These are phyloP conservation scores for Phycodurus eques DNA, from an alignment of 2,113 vertebrate species.

Conservation along the genomic window DNA sequence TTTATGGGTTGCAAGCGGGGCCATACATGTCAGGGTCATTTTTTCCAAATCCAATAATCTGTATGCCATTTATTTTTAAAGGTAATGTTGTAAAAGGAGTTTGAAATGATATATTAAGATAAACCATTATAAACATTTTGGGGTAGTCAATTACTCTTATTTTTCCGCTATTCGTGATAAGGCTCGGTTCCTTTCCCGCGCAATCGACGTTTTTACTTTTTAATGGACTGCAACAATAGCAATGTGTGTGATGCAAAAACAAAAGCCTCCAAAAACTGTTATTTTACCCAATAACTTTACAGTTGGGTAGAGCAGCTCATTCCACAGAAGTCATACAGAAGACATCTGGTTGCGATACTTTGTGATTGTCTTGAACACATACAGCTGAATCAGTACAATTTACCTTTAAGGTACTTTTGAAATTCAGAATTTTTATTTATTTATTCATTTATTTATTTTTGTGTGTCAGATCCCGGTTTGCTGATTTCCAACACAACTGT, in stretches of 20 bases:
- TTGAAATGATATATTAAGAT: too few relatives aligned
- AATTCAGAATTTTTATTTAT: slow-evolving; percentile 17
- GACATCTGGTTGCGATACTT: neutral
- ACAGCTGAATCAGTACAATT: slow-evolving; percentile 4
- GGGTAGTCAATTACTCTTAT: too few relatives aligned
- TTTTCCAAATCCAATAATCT: too few relatives aligned
- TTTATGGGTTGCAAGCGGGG: too few relatives aligned
- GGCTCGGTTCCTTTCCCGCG: too few relatives aligned
- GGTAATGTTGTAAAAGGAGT: too few relatives aligned
- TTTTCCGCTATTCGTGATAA: too few relatives aligned
- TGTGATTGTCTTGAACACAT: slow-evolving; percentile 1
- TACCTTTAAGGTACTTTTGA: slow-evolving; percentile 19
- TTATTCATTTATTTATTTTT: neutral
- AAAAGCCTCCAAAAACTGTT: neutral
- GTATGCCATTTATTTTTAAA: too few relatives aligned
- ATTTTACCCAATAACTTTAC: neutral
- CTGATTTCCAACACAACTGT: slow-evolving; percentile 91
- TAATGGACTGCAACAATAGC: neutral
- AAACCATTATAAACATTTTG: too few relatives aligned
- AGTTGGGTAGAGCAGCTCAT: neutral
- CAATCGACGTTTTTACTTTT: neutral
- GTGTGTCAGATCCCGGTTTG: slow-evolving; percentile 82
- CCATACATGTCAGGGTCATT: too few relatives aligned
- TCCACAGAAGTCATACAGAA: neutral
- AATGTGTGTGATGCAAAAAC: neutral